Evolutionary conservation across 2,888 invertebrate genomes (phyloP).

Genomic region (Xestia rhomboidea): DNA sequence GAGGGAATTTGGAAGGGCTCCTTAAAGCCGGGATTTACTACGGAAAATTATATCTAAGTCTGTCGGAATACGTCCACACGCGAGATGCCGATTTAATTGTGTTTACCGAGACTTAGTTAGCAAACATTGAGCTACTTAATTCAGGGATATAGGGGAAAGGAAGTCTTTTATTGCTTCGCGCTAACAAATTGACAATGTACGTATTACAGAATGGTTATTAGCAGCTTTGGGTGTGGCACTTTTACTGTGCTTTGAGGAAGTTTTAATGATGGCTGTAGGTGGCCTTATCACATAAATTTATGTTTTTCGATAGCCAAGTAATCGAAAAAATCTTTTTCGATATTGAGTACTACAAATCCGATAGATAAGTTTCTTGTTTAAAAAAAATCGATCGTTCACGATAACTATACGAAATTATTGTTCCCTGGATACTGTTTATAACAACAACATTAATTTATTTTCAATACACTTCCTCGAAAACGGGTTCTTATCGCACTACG

Average conservation of each 20-base stretch:
- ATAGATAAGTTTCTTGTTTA: not conserved
- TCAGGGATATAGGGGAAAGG: slow-evolving; percentile 72
- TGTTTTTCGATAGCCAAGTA: not conserved
- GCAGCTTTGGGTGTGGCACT: slow-evolving; percentile 41
- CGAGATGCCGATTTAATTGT: slow-evolving; percentile 87
- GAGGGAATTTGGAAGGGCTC: slow-evolving; percentile 78
- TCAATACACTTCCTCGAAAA: no score
- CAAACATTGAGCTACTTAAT: slow-evolving; percentile 83
- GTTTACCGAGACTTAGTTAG: slow-evolving; percentile 84
- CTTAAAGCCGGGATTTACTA: slow-evolving; percentile 82
- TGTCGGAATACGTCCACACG: slow-evolving; percentile 82
- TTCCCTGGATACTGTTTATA: not conserved
- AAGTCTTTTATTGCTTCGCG: slow-evolving; percentile 72
- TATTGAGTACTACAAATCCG: not conserved
- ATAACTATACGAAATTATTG: not conserved
- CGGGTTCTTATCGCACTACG: no score
- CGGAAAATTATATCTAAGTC: slow-evolving; percentile 85
- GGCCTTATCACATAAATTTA: not conserved
- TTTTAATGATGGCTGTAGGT: not conserved
- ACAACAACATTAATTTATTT: no score
- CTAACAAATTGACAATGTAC: slow-evolving; percentile 67
- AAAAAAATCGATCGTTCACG: not conserved
- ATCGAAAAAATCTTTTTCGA: not conserved
- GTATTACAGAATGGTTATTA: slow-evolving; percentile 56
- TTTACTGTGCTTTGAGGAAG: slow-evolving; percentile 35